Base-by-base conservation (phyloP, 1,140 invertebrate genomes). In the Ephestia elutella region DNA sequence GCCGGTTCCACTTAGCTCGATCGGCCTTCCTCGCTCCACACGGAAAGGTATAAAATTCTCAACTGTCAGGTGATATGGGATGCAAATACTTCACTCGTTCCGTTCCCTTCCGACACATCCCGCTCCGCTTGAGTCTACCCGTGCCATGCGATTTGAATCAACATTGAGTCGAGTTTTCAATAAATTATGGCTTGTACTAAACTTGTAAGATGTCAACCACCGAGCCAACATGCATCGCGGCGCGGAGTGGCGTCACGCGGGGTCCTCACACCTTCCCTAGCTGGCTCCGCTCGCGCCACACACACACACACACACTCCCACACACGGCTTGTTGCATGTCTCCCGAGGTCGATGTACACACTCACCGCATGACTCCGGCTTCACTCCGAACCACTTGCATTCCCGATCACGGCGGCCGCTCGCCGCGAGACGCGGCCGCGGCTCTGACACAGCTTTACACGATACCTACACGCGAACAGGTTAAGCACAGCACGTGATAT, bases 21-120 rank as follows among this genome's bases (percentile, higher is more conserved):
- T 82, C 82, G 85, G 85, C 85, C 81, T 81, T 75, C 79, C 82
- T 87, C 85, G 85, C 81, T 88, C 82, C 75, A 80, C 82, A 82
- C 82, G 85, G 85, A 88, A 88, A 88, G 85, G 85, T 88, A 88
- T 88, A 88, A 86, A 88, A 88, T 87, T 84, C 38, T 69, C 70
- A 71, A 82, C 72, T 77, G 83, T 80, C 80, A 83, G 83, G 82
- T 86, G 83, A 88, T 86, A 88, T 87, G 85, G 83, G 83, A 88
- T 88, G 85, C 83, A 86, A 77, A 65, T 67, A 81, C 63, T 72
- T 84, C 77, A 81, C 73, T 82, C 65, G 64, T 70, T 71, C 81
- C 76, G 64, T 64, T 78, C 79, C 82, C 69, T 65, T 58, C 78
- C 76, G 66, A 75, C 73, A 75, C 69, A 54, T 78, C 70, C 73